Percentiles rank a stretch among this genome's conserved stretches.
These are phyloP conservation scores for Radopholus similis DNA, from an alignment of 1,140 invertebrate species.

Conservation along the genomic window DNA sequence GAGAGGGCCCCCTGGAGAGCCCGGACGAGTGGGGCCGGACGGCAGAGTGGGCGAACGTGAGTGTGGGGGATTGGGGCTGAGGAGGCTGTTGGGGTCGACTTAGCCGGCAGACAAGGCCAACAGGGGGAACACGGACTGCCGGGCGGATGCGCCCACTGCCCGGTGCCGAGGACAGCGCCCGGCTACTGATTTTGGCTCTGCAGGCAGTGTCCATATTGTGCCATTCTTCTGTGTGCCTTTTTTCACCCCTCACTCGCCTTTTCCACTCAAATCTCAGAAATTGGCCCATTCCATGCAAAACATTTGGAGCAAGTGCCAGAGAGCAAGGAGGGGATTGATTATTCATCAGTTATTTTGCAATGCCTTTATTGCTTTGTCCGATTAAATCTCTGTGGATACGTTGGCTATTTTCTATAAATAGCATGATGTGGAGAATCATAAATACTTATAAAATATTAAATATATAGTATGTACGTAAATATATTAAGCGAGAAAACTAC, in stretches of 20 bases:
- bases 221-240: background rate
- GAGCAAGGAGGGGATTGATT: background rate
- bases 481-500: no score
- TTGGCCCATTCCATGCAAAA: background rate
- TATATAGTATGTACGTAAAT: no score
- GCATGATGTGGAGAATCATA: no score
- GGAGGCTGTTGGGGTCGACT: background rate
- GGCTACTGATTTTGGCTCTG: constrained; percentile 6
- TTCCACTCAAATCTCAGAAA: background rate
- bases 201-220: background rate
- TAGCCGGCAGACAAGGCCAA: constrained; percentile 8
- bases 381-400: no score
- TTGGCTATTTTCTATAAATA: no score
- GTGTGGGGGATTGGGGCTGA: background rate
- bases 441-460: no score
- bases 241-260: background rate
- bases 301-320: background rate
- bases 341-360: background rate
- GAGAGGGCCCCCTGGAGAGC: constrained; percentile 15
- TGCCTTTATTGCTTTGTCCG: background rate
- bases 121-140: constrained; percentile 17
- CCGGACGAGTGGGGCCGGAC: background rate
- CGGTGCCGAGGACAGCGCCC: constrained; percentile 13
- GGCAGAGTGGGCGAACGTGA: constrained; percentile 19
- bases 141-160: constrained; percentile 18